Evolutionary conservation across 2,888 invertebrate genomes (phyloP).

Genomic region (Drosophila subsilvestris): DNA sequence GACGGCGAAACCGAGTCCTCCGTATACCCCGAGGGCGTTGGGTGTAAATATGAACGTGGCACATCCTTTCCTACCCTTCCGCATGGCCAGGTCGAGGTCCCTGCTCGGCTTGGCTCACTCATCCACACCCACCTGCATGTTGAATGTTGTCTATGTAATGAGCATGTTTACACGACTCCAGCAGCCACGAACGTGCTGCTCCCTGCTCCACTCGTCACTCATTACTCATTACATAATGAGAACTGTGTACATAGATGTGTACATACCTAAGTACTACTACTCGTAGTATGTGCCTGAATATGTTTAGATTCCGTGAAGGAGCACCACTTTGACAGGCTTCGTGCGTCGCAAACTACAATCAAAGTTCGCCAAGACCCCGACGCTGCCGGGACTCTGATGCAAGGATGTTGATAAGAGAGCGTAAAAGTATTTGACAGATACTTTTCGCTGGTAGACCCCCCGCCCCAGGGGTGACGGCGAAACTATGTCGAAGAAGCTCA

Average conservation of each 20-base stretch:
- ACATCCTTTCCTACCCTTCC: slow-evolving; percentile 52
- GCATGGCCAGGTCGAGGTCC: slow-evolving; percentile 47
- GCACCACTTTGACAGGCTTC: slow-evolving; percentile 44
- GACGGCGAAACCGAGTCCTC: too few species aligned
- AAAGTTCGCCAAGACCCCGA: slow-evolving; percentile 14
- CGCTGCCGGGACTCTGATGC: neutral
- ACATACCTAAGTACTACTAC: neutral
- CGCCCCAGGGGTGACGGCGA: neutral
- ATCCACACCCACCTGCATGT: slow-evolving; percentile 49
- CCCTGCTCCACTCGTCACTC: slow-evolving; percentile 19
- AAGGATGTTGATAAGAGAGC: neutral
- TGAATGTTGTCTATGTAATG: slow-evolving; percentile 54
- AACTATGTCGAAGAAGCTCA: slow-evolving; percentile 47
- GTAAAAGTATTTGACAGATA: slow-evolving; percentile 56
- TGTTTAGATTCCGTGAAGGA: slow-evolving; percentile 13
- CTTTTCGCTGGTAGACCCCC: neutral
- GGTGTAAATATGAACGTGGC: slow-evolving; percentile 59
- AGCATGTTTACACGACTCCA: slow-evolving; percentile 59
- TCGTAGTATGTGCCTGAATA: neutral
- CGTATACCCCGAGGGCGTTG: neutral
- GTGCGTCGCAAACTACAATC: slow-evolving; percentile 22
- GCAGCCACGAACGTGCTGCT: slow-evolving; percentile 43
- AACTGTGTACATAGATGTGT: neutral
- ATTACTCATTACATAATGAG: slow-evolving; percentile 20
- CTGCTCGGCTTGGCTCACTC: neutral